Percentiles rank a stretch among this genome's conserved stretches.
phyloP scores from a whole-genome alignment of 2,888 invertebrate genomes.

The Argynnis bischoffii region DNA sequence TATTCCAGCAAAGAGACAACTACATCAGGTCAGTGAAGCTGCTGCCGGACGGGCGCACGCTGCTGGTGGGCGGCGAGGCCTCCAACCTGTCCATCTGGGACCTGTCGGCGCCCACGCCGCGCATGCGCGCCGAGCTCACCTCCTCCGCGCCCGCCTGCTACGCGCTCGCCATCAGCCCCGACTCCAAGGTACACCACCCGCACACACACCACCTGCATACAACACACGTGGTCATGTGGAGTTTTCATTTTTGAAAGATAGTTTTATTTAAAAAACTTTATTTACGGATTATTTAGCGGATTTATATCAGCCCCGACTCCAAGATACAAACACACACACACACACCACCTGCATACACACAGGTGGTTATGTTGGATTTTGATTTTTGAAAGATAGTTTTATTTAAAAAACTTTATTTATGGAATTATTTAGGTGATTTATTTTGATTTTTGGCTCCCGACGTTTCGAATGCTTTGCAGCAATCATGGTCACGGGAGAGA shows the following conservation, averaged over 20 bases:
- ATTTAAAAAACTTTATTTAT: too few species aligned
- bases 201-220: too few species aligned
- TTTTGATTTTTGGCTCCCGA: too few species aligned
- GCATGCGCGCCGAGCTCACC: slow-evolving; percentile 94
- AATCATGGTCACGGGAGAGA: too few species aligned
- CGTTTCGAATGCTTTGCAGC: too few species aligned
- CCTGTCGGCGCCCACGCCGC: slow-evolving; percentile 91
- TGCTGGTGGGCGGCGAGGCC: slow-evolving; percentile 98
- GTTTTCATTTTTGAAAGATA: too few species aligned
- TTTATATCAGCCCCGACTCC: slow-evolving; percentile 97
- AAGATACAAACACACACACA: slow-evolving; percentile 87
- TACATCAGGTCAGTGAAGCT: slow-evolving; percentile 96
- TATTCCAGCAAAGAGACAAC: slow-evolving; percentile 92
- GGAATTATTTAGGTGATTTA: too few species aligned
- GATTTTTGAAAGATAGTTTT: too few species aligned
- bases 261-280: background rate
- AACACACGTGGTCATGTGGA: too few species aligned
- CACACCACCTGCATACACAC: too few species aligned
- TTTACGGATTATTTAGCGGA: too few species aligned
- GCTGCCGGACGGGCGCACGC: slow-evolving; percentile 94
- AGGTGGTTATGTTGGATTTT: too few species aligned
- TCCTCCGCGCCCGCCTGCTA: slow-evolving; percentile 98
- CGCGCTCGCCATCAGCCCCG: slow-evolving; percentile 97
- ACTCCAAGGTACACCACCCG: slow-evolving; percentile 88
- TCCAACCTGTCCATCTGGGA: slow-evolving; percentile 98